Conservation (phyloP, 2,113 vertebrate species). For the Melanocharis versteri region DNA sequence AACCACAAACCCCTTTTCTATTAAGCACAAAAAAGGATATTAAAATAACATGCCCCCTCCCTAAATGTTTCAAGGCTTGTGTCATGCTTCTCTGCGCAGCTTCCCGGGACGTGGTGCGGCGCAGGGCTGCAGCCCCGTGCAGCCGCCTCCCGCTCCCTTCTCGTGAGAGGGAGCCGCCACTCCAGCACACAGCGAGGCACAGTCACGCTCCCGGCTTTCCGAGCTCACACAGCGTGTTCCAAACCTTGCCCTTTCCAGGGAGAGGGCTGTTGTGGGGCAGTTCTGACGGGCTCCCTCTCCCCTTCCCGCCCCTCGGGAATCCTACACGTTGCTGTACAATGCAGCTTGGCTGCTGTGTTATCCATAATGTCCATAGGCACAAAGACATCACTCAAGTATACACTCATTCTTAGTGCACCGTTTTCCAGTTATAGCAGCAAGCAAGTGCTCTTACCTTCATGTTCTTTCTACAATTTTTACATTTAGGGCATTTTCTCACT, state of each 20-base stretch:
- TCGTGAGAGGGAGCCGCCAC: neutral
- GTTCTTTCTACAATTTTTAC: neutral
- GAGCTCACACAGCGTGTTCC: fast-evolving
- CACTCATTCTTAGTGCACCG: neutral
- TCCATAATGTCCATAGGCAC: neutral
- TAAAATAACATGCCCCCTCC: conserved; percentile 46
- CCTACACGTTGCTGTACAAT: fast-evolving
- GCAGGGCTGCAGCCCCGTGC: neutral
- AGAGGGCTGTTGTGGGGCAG: neutral
- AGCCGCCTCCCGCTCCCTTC: neutral
- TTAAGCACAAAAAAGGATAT: conserved; percentile 63
- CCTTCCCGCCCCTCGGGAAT: neutral
- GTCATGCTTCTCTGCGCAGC: conserved; percentile 24
- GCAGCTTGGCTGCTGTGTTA: neutral
- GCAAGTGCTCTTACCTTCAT: neutral
- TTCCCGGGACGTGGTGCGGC: neutral
- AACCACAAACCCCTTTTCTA: conserved; percentile 66
- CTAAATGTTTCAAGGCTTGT: conserved; percentile 51
- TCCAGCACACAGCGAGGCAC: neutral
- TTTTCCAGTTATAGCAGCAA: neutral
- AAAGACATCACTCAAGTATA: neutral
- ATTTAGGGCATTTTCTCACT: neutral
- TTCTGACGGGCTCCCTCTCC: neutral
- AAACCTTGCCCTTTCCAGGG: neutral
- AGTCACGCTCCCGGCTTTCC: fast-evolving